Evolutionary conservation across 2,113 vertebrate genomes (phyloP).

Genomic region (Glaucidium brasilianum): DNA sequence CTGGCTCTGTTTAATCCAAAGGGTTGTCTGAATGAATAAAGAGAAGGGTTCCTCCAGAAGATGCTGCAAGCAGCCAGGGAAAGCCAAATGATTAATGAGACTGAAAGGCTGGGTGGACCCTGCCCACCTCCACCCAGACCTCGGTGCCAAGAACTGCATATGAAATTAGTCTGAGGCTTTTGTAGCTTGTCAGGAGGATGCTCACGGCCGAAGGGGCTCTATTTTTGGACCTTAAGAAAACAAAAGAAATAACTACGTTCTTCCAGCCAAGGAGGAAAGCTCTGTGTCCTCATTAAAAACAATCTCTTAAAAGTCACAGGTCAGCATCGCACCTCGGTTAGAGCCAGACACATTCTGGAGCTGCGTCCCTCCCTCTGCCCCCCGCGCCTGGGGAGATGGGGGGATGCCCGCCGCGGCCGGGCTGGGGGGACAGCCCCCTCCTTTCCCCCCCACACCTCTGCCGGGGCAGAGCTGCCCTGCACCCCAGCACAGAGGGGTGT

Average conservation of each 20-base stretch:
- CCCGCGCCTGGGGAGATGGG: accelerated
- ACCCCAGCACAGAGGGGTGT: accelerated
- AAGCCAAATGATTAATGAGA: constrained; percentile 99
- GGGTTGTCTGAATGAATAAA: constrained; percentile 99
- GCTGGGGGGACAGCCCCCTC: neutral
- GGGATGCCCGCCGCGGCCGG: neutral
- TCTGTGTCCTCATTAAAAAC: neutral
- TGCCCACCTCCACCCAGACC: constrained; percentile 97
- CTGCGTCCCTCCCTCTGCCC: neutral
- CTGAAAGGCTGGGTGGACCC: constrained; percentile 92
- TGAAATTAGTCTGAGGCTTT: constrained; percentile 81
- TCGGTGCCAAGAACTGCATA: constrained; percentile 88
- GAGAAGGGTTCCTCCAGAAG: constrained; percentile 95
- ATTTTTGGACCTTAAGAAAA: constrained; percentile 58
- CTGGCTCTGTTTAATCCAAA: constrained; percentile 99
- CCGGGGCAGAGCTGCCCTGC: accelerated
- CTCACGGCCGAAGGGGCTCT: constrained; percentile 13
- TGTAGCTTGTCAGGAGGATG: constrained; percentile 74
- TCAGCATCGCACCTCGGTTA: neutral
- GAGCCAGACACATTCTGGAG: neutral
- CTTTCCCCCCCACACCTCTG: neutral
- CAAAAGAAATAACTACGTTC: neutral
- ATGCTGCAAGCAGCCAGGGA: constrained; percentile 84
- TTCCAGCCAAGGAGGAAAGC: neutral
- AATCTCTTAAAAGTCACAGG: neutral